Conservation (phyloP, 1,140 invertebrate species). For the Paraescarpia echinospica region DNA sequence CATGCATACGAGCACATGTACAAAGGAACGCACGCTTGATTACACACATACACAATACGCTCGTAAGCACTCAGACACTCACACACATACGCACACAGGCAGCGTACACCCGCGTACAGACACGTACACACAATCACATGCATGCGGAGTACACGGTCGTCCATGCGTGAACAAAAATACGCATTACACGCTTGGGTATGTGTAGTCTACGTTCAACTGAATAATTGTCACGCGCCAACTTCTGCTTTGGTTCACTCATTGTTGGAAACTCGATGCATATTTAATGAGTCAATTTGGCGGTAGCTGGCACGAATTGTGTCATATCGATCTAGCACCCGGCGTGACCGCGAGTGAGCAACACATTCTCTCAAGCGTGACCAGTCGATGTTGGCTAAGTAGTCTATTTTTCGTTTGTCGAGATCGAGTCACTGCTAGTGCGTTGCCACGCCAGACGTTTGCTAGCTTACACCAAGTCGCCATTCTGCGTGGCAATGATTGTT, state of each 20-base stretch:
- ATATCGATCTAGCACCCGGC: neutral
- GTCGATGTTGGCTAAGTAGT: neutral
- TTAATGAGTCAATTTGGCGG: neutral
- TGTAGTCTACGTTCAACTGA: neutral
- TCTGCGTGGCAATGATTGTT: neutral
- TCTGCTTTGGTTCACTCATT: neutral
- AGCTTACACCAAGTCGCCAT: neutral
- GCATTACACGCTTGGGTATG: no score
- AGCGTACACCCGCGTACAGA: neutral
- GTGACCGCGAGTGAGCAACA: neutral
- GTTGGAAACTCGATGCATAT: neutral
- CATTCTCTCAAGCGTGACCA: neutral
- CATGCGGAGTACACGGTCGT: no score
- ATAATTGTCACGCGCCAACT: neutral
- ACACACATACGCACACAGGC: neutral
- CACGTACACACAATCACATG: neutral
- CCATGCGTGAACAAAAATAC: no score
- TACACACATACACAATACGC: no score
- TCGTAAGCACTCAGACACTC: no score
- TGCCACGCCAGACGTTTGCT: neutral
- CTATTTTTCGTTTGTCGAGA: neutral
- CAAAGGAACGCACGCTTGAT: no score
- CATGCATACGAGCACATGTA: no score
- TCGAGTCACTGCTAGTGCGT: neutral
- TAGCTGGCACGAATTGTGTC: neutral